Conservation (phyloP, 2,797 vertebrate species). For the Rousettus madagascariensis region DNA sequence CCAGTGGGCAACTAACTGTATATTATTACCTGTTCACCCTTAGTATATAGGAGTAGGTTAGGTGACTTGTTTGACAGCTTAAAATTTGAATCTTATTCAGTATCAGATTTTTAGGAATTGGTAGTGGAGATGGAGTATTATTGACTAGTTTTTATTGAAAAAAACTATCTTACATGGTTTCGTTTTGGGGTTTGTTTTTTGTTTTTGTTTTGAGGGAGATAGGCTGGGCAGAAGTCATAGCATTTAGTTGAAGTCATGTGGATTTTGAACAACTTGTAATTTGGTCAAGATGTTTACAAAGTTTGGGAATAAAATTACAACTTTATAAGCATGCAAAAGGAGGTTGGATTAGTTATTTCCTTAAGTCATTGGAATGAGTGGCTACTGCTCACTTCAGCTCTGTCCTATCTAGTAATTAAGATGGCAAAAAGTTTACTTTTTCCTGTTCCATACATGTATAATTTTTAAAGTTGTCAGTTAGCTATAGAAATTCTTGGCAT, state of each 20-base stretch:
- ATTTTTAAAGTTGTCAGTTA: neutral
- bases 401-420: neutral
- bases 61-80: neutral
- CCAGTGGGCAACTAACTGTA: neutral
- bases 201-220: neutral
- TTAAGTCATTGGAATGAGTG: neutral
- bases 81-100: neutral
- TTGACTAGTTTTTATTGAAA: neutral
- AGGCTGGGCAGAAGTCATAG: neutral
- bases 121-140: neutral
- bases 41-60: neutral
- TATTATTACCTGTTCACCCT: neutral
- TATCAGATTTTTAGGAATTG: neutral
- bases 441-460: neutral
- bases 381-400: neutral
- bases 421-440: neutral
- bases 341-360: neutral
- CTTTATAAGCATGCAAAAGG: neutral
- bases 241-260: neutral
- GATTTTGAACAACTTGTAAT: neutral
- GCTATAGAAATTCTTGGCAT: neutral
- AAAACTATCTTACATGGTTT: neutral
- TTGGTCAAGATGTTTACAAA: neutral
- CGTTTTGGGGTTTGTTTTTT: no score
- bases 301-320: neutral